A percentile compares a stretch with the other conserved stretches of the same genome.
phyloP scores from a whole-genome alignment of 2,113 vertebrate species.

The Sylvia atricapilla region DNA sequence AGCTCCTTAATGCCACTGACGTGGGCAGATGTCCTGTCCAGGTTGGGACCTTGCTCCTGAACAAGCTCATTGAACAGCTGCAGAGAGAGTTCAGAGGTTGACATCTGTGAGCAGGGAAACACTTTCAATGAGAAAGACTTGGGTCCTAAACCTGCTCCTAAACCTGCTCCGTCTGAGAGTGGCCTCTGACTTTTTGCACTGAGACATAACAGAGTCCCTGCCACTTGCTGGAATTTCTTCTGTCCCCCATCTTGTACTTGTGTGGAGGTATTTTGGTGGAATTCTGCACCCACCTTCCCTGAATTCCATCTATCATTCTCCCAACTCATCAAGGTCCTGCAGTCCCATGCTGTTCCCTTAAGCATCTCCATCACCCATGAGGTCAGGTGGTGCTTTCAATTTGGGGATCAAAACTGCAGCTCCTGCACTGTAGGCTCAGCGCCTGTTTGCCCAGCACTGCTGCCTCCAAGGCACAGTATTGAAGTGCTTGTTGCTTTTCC shows the following conservation, averaged over 20 bases:
- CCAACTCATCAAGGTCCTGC: neutral
- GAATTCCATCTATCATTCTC: neutral
- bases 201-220: neutral
- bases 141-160: neutral
- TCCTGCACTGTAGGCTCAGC: neutral
- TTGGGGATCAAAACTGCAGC: neutral
- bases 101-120: neutral
- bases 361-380: neutral
- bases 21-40: constrained; percentile 96
- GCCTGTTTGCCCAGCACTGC: neutral
- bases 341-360: neutral
- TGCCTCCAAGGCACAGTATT: neutral
- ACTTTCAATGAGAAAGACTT: neutral
- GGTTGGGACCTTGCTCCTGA: constrained; percentile 95
- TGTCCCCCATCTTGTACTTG: neutral
- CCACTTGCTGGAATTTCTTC: neutral
- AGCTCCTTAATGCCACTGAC: constrained; percentile 98
- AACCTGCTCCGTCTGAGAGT: neutral
- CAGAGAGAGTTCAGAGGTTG: neutral
- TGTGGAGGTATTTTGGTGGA: neutral
- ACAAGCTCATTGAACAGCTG: constrained; percentile 97
- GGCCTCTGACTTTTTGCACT: neutral
- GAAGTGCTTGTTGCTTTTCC: neutral
- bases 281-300: neutral
- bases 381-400: neutral